Percentiles rank a stretch among this genome's conserved stretches.
Evolutionary conservation across 2,888 invertebrate species (phyloP).

Genomic region (Acanthacorydalis orientalis): DNA sequence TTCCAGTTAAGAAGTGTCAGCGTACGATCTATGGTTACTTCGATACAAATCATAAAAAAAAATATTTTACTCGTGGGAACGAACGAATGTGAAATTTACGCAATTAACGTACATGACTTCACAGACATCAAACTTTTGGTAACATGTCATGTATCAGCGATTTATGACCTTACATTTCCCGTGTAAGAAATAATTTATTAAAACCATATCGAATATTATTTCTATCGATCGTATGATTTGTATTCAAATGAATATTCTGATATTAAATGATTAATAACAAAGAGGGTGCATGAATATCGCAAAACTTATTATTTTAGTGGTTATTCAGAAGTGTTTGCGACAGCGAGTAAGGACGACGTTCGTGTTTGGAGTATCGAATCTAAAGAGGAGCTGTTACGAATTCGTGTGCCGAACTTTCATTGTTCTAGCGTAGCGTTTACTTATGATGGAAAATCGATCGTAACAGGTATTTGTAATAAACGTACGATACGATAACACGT

Average conservation of each 20-base stretch:
- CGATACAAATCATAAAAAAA: constrained; percentile 44
- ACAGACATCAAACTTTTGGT: constrained; percentile 43
- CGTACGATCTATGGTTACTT: constrained; percentile 54
- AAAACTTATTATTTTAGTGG: constrained; percentile 31
- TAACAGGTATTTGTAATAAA: constrained; percentile 38
- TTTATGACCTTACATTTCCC: constrained; percentile 73
- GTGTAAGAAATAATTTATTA: background rate
- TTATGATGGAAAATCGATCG: constrained; percentile 61
- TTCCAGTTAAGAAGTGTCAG: constrained; percentile 36
- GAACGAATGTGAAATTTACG: constrained; percentile 62
- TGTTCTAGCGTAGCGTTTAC: constrained; percentile 66
- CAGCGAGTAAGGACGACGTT: constrained; percentile 69
- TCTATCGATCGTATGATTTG: too few relatives aligned
- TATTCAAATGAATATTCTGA: too few relatives aligned
- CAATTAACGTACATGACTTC: constrained; percentile 51
- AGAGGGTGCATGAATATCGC: too few relatives aligned
- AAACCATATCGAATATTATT: background rate
- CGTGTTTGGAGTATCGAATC: constrained; percentile 68
- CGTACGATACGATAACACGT: background rate
- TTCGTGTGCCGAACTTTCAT: constrained; percentile 73
- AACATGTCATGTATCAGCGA: constrained; percentile 67
- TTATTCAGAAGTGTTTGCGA: constrained; percentile 73
- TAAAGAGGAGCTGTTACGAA: constrained; percentile 64
- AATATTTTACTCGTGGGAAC: constrained; percentile 60
- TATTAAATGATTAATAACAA: too few relatives aligned